These are phyloP conservation scores for Cecidostiba fungosa DNA, from an alignment of 2,888 invertebrate genomes.

Conservation along the genomic window DNA sequence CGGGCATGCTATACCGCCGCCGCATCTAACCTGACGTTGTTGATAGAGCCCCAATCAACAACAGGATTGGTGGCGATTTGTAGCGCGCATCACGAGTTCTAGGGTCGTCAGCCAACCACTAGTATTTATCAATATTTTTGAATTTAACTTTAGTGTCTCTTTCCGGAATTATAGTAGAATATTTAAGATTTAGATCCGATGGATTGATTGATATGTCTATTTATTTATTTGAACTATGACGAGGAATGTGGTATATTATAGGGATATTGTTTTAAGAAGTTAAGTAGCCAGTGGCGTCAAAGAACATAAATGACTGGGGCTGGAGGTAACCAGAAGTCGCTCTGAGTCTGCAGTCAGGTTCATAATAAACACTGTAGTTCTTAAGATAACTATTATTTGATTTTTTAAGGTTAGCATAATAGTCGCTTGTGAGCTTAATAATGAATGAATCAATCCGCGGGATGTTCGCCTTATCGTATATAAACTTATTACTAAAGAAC, in stretches of 20 bases:
- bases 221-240: conserved; percentile 3
- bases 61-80: too few relatives aligned
- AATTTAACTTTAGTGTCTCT: background rate
- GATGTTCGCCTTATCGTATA: conserved; percentile 46
- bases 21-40: background rate
- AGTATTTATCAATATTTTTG: background rate
- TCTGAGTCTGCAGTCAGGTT: background rate
- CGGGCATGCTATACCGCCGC: too few relatives aligned
- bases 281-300: background rate
- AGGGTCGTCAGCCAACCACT: background rate
- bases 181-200: background rate
- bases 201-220: background rate
- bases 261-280: background rate
- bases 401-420: background rate
- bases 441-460: conserved; percentile 48
- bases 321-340: background rate
- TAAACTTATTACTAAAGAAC: too few relatives aligned
- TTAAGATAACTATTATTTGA: background rate
- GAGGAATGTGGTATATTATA: background rate
- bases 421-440: conserved; percentile 31
- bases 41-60: too few relatives aligned
- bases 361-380: background rate
- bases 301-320: background rate
- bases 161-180: background rate
- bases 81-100: background rate